Conservation (phyloP, 2,797 vertebrate species). For the Cygnus olor region DNA sequence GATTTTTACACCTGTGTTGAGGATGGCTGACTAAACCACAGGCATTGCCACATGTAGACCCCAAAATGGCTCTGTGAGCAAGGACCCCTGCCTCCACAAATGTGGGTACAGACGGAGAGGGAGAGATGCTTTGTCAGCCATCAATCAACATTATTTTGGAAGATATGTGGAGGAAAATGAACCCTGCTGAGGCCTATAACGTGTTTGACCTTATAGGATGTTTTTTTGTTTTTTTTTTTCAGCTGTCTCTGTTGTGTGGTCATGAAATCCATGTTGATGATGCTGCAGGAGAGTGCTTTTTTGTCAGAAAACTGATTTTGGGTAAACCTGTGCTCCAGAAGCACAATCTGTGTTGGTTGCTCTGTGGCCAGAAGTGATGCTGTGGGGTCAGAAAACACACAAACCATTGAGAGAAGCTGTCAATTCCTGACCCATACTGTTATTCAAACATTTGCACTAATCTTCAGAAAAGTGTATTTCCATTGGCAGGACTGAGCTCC, state of each 20-base stretch:
- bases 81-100: neutral
- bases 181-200: neutral
- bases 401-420: neutral
- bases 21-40: neutral
- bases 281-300: neutral
- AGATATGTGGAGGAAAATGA: neutral
- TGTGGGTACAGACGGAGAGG: fast-evolving
- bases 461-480: neutral
- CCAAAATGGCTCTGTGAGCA: neutral
- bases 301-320: neutral
- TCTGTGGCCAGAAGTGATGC: neutral
- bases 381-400: neutral
- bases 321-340: neutral
- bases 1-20: constrained; percentile 33
- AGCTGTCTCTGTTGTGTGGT: neutral
- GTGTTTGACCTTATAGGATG: neutral
- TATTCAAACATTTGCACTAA: neutral
- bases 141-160: neutral
- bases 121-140: neutral
- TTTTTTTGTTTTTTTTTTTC: no score
- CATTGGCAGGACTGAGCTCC: neutral
- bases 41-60: neutral
- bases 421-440: neutral
- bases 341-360: fast-evolving
- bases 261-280: neutral